Percentiles rank a stretch among this genome's conserved stretches.
phyloP scores from a whole-genome alignment of 2,797 vertebrate genomes.

The Sebastes vulpes region DNA sequence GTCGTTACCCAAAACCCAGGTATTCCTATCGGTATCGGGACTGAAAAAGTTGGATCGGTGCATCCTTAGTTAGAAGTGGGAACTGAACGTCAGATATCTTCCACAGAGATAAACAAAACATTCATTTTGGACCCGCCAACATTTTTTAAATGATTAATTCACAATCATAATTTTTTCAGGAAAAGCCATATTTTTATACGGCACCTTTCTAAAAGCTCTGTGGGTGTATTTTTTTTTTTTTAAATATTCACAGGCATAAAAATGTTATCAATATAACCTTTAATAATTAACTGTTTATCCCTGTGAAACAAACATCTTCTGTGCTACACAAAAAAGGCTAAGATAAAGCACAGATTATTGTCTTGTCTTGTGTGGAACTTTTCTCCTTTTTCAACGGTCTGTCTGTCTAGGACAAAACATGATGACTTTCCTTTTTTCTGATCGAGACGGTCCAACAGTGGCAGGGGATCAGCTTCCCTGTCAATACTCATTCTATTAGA shows the following conservation, averaged over 20 bases:
- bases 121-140: too few species aligned
- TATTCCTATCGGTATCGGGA: too few species aligned
- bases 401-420: slow-evolving; percentile 9
- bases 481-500: slow-evolving; percentile 68
- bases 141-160: not conserved
- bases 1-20: too few species aligned
- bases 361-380: not conserved
- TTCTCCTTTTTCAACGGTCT: slow-evolving; percentile 14
- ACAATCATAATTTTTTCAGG: not conserved
- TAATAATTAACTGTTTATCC: not conserved
- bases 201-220: too few species aligned
- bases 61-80: too few species aligned
- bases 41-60: too few species aligned
- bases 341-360: slow-evolving; percentile 3
- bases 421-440: slow-evolving; percentile 52
- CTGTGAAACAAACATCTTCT: not conserved
- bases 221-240: too few species aligned
- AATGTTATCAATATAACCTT: not conserved
- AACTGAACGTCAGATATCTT: too few species aligned
- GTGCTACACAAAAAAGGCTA: not conserved
- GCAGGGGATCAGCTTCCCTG: slow-evolving; percentile 35
- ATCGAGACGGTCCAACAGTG: slow-evolving; percentile 31
- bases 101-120: too few species aligned
- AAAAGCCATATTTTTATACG: too few species aligned
- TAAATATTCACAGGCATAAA: not conserved